Evolutionary conservation across 2,888 invertebrate genomes (phyloP), one percentile per base, ranked within the genome.

Genomic region (Boloria euphrosyne): DNA sequence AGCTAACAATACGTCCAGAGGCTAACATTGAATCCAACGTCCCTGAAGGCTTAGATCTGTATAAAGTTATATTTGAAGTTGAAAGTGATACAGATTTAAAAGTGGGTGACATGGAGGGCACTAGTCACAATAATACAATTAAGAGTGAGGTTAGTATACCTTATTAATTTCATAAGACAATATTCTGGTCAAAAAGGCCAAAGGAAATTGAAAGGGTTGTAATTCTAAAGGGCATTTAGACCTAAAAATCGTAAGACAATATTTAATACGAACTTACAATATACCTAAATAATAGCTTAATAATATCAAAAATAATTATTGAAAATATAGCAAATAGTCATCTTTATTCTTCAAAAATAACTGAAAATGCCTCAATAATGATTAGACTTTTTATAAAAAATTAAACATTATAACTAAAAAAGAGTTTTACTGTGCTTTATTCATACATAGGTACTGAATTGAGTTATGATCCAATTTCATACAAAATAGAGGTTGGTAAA

Each of bases 1-100:
- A 90, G 73, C 76, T 92, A 17, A 87, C 86, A 16, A 87, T 92
- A 67, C 77, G 88, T 65, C 91, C 92, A 0, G 92, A 91, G 70
- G 92, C 92, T 6, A 92, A 92, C 68, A 90, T 92, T 53, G 87
- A 88, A 66, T 82, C 89, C 0, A 88, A 92, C 85, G 90, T 90
- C 1, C 92, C 93, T 0, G 90, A 89, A 46, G 89, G 85, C 0
- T 75, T 92, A 13, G 92, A 92, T 74, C 78, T 92, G 0, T 90
- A 85, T 73, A 87, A 84, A 71, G 83, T 92, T 59, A 91, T 92
- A 70, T 87, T 84, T 76, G 92, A 92, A 71, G 86, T 86, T 13
- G 92, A 92, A 65, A 90, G 86, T 78, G 91, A 92, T 62, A 73
- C 82, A 0, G 91, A 90, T 59, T 72, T 72, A 47, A 89, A 75